Evolutionary conservation across 2,113 vertebrate species (phyloP).

Genomic region (Myrmecophaga tridactyla): DNA sequence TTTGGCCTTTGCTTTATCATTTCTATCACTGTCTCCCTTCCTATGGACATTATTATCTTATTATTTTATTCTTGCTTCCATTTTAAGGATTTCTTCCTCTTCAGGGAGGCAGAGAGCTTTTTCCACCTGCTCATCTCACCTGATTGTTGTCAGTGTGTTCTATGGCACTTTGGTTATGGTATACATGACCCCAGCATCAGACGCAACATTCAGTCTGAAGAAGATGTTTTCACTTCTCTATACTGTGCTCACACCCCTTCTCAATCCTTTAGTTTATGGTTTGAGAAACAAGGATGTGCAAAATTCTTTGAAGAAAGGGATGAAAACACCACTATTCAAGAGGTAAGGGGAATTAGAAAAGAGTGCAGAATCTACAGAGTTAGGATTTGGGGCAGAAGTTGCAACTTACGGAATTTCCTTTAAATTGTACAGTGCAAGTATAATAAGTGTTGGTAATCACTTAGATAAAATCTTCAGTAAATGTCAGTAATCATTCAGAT

Average conservation of each 20-base stretch:
- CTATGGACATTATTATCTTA: not conserved
- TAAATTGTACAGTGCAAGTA: not conserved
- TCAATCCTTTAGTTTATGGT: too few relatives aligned
- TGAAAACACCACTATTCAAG: not conserved
- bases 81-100: not conserved
- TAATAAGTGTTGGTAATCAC: not conserved
- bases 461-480: too few relatives aligned
- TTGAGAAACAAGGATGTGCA: not conserved
- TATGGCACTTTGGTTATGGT: not conserved
- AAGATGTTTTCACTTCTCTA: not conserved
- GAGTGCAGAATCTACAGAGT: not conserved
- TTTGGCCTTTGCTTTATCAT: not conserved
- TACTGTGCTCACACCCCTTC: not conserved
- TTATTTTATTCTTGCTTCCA: not conserved
- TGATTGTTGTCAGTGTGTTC: not conserved
- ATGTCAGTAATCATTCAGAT: too few relatives aligned
- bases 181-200: not conserved
- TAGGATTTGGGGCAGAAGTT: not conserved
- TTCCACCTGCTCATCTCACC: not conserved
- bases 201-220: not conserved
- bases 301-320: not conserved
- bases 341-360: not conserved
- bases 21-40: not conserved
- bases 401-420: not conserved
- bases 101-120: not conserved